phyloP scores from a whole-genome alignment of 1,140 invertebrate species.

The Nixonia krombeini region DNA sequence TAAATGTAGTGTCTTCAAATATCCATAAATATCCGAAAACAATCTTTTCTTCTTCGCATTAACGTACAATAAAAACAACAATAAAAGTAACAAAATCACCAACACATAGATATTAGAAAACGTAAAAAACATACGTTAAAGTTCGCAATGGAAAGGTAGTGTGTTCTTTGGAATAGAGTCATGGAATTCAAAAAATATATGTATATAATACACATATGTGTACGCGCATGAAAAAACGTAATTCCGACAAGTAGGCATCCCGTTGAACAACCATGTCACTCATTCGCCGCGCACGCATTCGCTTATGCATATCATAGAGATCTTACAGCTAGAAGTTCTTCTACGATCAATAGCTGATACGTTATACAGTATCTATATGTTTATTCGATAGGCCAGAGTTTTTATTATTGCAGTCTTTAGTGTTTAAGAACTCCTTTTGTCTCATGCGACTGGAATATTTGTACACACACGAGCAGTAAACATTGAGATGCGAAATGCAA shows the following conservation, averaged over 20 bases:
- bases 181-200: background rate
- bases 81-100: background rate
- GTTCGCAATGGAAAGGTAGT: background rate
- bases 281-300: background rate
- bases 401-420: conserved; percentile 59
- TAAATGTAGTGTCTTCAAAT: background rate
- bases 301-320: background rate
- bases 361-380: conserved; percentile 47
- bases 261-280: too few species aligned
- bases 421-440: conserved; percentile 41
- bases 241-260: too few species aligned
- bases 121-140: background rate
- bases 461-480: conserved; percentile 30
- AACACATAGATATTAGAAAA: background rate
- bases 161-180: background rate
- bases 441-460: conserved; percentile 20
- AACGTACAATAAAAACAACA: background rate
- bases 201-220: conserved; percentile 1
- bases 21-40: background rate
- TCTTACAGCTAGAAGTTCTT: conserved; percentile 6
- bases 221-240: background rate
- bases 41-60: background rate
- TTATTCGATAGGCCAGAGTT: conserved; percentile 60
- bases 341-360: conserved; percentile 38
- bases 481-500: conserved; percentile 6